These are phyloP conservation scores for Ceratina australensis DNA, from an alignment of 1,140 invertebrate genomes.

Conservation along the genomic window DNA sequence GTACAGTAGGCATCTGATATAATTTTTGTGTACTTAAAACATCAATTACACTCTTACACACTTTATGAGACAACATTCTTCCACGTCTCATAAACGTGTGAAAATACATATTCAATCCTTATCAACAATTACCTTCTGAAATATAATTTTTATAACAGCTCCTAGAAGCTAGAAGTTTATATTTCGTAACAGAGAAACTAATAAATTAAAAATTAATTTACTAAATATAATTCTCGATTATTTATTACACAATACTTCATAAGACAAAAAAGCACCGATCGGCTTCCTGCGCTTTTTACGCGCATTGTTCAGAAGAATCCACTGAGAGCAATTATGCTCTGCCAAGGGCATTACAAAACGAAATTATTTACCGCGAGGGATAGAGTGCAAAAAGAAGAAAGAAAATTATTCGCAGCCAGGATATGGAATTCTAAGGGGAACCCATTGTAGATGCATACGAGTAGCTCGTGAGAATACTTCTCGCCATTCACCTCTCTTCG, in stretches of 20 bases:
- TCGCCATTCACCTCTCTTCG: constrained; percentile 41
- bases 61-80: not conserved
- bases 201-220: constrained; percentile 23
- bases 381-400: not conserved
- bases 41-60: constrained; percentile 9
- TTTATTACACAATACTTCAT: not conserved
- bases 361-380: not conserved
- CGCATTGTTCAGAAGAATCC: not conserved
- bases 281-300: not conserved
- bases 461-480: constrained; percentile 35
- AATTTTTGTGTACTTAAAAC: constrained; percentile 2
- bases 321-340: constrained; percentile 1
- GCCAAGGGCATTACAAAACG: constrained; percentile 1
- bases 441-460: constrained; percentile 18
- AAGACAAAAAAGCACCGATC: not conserved
- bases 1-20: constrained; percentile 21
- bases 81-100: constrained; percentile 2
- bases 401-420: constrained; percentile 22
- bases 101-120: not conserved
- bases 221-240: not conserved
- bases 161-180: constrained; percentile 10
- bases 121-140: not conserved
- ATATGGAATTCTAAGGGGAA: constrained; percentile 34
- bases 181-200: constrained; percentile 8
- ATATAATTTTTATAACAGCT: no score